Conservation (phyloP, 2,888 invertebrate species). For the Deroplatys truncata region DNA sequence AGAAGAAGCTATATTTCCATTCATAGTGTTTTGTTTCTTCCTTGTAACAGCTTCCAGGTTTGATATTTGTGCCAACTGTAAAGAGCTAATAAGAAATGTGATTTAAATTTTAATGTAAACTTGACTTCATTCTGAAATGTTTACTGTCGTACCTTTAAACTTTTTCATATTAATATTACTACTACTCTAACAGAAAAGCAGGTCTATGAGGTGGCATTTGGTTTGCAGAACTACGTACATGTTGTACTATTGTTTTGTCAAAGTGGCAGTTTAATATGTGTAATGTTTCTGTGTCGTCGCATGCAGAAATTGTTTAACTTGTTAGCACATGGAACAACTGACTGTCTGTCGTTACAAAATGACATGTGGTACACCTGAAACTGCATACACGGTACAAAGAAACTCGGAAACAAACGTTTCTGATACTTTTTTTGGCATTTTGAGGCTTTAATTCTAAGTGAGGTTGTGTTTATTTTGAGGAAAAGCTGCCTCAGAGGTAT, state of each 20-base stretch:
- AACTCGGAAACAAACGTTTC: too few species aligned
- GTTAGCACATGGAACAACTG: too few species aligned
- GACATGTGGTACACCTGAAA: too few species aligned
- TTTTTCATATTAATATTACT: neutral
- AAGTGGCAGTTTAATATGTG: neutral
- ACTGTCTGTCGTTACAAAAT: too few species aligned
- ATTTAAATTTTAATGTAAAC: constrained; percentile 11
- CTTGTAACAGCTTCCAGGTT: constrained; percentile 5
- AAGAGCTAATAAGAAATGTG: neutral
- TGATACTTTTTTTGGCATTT: too few species aligned
- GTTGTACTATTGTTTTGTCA: neutral
- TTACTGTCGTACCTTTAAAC: neutral
- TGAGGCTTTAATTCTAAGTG: too few species aligned
- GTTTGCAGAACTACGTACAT: neutral
- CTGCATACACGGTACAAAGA: too few species aligned
- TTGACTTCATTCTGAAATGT: constrained; percentile 9
- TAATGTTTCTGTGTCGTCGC: neutral
- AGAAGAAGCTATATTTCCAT: neutral
- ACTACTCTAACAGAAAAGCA: neutral
- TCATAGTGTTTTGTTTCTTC: neutral
- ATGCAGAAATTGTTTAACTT: too few species aligned
- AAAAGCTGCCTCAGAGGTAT: too few species aligned
- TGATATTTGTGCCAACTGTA: constrained; percentile 12
- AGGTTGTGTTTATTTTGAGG: too few species aligned
- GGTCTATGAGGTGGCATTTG: neutral